Evolutionary conservation across 2,888 invertebrate species (phyloP).

Genomic region (Drosophila recens): DNA sequence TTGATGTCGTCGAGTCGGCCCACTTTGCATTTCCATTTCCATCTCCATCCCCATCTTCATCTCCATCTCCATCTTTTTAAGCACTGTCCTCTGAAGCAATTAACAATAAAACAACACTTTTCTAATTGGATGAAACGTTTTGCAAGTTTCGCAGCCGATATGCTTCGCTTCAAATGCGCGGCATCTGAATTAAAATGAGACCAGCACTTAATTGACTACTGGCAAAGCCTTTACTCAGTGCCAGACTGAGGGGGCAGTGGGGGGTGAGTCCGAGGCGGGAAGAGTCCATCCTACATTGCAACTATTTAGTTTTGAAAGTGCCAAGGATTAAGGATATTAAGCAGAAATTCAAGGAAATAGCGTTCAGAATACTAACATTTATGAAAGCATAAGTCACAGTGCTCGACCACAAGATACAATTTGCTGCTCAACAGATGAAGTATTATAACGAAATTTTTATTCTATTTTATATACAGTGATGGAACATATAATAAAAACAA

Average conservation of each 20-base stretch:
- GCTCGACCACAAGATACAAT: neutral
- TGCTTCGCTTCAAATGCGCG: constrained; percentile 49
- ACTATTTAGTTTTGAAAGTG: constrained; percentile 12
- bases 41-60: neutral
- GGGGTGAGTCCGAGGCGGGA: neutral
- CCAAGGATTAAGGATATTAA: neutral
- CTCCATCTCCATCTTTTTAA: constrained; percentile 15
- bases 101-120: constrained; percentile 81
- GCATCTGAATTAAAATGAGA: constrained; percentile 46
- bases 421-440: no score
- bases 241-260: neutral
- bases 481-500: no score
- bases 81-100: constrained; percentile 58
- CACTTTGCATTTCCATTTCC: constrained; percentile 20
- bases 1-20: constrained; percentile 20
- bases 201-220: constrained; percentile 36
- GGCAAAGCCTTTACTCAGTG: neutral
- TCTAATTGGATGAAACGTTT: constrained; percentile 81
- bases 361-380: neutral
- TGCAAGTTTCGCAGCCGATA: constrained; percentile 75
- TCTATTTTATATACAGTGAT: no score
- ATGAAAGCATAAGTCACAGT: neutral
- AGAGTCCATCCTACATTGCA: constrained; percentile 5
- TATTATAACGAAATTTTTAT: no score
- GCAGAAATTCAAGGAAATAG: neutral